A percentile compares a stretch with the other conserved stretches of the same genome.
Evolutionary conservation across 2,113 vertebrate genomes (phyloP).

Genomic region (Centrocercus urophasianus): DNA sequence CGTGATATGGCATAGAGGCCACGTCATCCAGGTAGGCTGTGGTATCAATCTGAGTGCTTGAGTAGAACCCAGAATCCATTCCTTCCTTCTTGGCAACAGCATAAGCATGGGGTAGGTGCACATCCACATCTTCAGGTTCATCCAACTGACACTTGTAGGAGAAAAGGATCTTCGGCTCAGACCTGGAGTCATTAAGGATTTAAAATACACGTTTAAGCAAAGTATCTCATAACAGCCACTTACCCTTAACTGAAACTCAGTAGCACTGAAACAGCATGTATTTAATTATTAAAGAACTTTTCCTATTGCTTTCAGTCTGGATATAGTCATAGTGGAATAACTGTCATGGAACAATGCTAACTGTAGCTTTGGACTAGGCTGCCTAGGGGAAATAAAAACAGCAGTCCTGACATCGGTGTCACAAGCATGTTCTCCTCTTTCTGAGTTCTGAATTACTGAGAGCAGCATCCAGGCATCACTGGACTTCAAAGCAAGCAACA

Average conservation of each 20-base stretch:
- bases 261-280: neutral
- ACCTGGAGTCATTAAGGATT: conserved; percentile 73
- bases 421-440: neutral
- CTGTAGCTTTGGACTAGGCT: neutral
- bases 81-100: conserved; percentile 87
- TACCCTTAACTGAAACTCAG: neutral
- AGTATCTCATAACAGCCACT: neutral
- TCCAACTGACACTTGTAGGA: conserved; percentile 99
- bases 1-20: conserved; percentile 88
- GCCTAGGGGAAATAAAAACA: neutral
- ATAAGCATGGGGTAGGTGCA: conserved; percentile 92
- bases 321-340: neutral
- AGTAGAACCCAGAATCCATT: conserved; percentile 86
- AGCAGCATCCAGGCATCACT: neutral
- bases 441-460: neutral
- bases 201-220: neutral
- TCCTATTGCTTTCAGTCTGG: neutral
- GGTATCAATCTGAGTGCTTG: conserved; percentile 94
- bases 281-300: neutral
- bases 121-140: conserved; percentile 91
- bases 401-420: neutral
- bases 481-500: neutral
- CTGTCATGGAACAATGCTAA: neutral
- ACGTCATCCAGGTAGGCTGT: conserved; percentile 91
- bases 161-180: conserved; percentile 98